Conservation (phyloP, 2,888 invertebrate species). For the Microplitis deprimator region DNA sequence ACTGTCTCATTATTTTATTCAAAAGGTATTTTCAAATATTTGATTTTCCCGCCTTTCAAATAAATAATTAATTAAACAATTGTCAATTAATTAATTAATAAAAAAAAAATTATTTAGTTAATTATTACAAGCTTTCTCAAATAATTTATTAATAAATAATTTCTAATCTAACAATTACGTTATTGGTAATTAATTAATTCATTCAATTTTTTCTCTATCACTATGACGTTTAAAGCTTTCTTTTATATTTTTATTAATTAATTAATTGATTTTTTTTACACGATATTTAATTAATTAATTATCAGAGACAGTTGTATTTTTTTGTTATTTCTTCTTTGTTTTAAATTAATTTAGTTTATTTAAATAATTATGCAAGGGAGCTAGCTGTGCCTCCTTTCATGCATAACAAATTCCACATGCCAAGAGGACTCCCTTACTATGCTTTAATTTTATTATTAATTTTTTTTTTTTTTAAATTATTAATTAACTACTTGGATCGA, state of each 20-base stretch:
- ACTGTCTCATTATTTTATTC: slow-evolving; percentile 39
- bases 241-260: slow-evolving; percentile 10
- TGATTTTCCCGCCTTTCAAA: slow-evolving; percentile 21
- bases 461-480: slow-evolving; percentile 33
- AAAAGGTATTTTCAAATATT: no score
- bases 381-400: slow-evolving; percentile 68
- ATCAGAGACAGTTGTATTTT: slow-evolving; percentile 68
- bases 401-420: slow-evolving; percentile 72
- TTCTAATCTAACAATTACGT: slow-evolving; percentile 47
- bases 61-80: background rate
- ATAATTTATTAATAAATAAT: slow-evolving; percentile 61
- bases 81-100: slow-evolving; percentile 6
- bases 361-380: slow-evolving; percentile 62
- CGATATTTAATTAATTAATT: background rate
- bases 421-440: slow-evolving; percentile 67
- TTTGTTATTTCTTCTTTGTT: slow-evolving; percentile 44
- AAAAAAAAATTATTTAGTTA: slow-evolving; percentile 64
- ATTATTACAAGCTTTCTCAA: slow-evolving; percentile 42
- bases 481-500: slow-evolving; percentile 47
- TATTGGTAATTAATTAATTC: background rate
- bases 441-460: slow-evolving; percentile 35
- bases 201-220: slow-evolving; percentile 69
- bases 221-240: background rate
- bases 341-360: slow-evolving; percentile 48
- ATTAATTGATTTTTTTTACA: background rate